Percentiles rank a stretch among this genome's conserved stretches.
phyloP scores from a whole-genome alignment of 2,888 invertebrate species.

The Phragmatobia fuliginosa region DNA sequence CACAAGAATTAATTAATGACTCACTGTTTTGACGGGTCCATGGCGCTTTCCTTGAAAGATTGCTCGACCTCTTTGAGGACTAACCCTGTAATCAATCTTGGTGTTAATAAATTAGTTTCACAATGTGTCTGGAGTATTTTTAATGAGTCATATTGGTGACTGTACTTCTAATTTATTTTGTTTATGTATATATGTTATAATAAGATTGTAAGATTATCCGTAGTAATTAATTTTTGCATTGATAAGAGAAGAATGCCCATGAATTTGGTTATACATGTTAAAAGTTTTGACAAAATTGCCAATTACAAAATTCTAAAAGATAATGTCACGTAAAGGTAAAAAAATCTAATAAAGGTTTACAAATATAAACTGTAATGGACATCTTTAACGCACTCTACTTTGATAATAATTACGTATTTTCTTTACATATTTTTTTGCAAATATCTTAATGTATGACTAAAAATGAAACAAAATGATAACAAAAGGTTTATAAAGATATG shows the following conservation, averaged over 20 bases:
- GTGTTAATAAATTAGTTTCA: conserved; percentile 7
- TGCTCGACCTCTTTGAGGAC: conserved; percentile 38
- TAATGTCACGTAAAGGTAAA: too few species aligned
- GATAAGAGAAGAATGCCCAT: not conserved
- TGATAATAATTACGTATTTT: not conserved
- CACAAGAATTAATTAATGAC: conserved; percentile 64
- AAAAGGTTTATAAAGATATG: not conserved
- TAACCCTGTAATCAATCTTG: conserved; percentile 16
- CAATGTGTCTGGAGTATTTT: conserved; percentile 6
- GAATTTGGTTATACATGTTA: not conserved
- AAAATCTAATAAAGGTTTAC: too few species aligned
- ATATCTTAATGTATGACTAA: not conserved
- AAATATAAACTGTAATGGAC: not conserved
- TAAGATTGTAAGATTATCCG: not conserved
- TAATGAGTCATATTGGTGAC: conserved; percentile 12
- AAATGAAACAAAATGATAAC: not conserved
- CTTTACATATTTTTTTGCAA: not conserved
- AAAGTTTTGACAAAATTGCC: too few species aligned
- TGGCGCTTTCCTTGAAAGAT: conserved; percentile 49
- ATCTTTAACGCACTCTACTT: not conserved
- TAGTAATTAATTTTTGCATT: not conserved
- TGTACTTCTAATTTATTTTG: not conserved
- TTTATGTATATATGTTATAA: not conserved
- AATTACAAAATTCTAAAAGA: too few species aligned
- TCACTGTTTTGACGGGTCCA: conserved; percentile 56